phyloP scores from a whole-genome alignment of 1,140 invertebrate genomes.

The Euglossa dilemma region DNA sequence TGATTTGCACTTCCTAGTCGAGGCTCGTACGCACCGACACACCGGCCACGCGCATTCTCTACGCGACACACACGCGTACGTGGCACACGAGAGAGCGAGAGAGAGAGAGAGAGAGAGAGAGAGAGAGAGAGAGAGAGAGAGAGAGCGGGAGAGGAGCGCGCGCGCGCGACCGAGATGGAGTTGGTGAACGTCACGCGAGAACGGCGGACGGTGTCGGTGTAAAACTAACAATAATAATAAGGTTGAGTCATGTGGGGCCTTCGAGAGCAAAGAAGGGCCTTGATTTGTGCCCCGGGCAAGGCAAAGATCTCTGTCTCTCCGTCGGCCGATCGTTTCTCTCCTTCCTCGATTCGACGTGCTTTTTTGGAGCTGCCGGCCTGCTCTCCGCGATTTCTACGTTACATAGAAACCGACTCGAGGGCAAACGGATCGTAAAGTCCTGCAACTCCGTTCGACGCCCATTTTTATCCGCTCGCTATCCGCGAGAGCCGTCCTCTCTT shows the following conservation, averaged over 20 bases:
- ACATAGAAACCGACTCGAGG: constrained; percentile 28
- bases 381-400: constrained; percentile 14
- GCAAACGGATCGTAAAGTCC: constrained; percentile 7
- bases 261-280: constrained; percentile 75
- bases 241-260: constrained; percentile 78
- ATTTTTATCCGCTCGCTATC: not conserved
- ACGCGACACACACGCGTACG: not conserved
- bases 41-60: not conserved
- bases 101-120: not conserved
- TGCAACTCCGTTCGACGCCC: not conserved
- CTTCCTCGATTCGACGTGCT: constrained; percentile 53
- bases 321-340: constrained; percentile 56
- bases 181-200: not conserved
- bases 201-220: constrained; percentile 39
- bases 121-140: not conserved
- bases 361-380: constrained; percentile 59
- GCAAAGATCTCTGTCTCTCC: constrained; percentile 70
- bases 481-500: no score
- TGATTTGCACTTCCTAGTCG: constrained; percentile 78
- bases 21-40: constrained; percentile 49
- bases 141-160: not conserved
- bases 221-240: constrained; percentile 73
- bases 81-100: no score
- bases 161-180: not conserved
- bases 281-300: constrained; percentile 79